Conservation (phyloP, 2,113 vertebrate genomes). For the Pseudorhombus dupliciocellatus region DNA sequence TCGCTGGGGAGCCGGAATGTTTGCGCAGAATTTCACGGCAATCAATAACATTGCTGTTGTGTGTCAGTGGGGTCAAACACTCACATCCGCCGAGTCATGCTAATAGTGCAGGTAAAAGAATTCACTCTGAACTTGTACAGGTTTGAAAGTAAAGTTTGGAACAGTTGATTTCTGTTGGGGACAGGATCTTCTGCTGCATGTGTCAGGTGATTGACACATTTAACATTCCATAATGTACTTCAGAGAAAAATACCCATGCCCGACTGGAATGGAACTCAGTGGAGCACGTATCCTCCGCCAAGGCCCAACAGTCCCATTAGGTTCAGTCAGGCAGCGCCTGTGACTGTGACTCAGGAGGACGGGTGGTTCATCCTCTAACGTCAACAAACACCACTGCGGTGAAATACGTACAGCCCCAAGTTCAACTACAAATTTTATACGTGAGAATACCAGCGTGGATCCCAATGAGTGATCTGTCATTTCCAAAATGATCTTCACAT, state of each 20-base stretch:
- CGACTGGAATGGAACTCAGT: no score
- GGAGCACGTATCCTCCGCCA: no score
- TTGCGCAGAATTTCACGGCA: not conserved
- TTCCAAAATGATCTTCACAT: constrained; percentile 1
- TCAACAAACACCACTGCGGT: no score
- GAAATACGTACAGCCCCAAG: no score
- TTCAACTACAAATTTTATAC: no score
- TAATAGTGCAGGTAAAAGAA: not conserved
- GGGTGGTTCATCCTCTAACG: no score
- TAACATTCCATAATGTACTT: not conserved
- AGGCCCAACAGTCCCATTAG: no score
- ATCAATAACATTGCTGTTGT: not conserved
- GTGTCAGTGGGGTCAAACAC: not conserved
- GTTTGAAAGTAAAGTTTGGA: not conserved
- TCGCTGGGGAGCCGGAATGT: not conserved
- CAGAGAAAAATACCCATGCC: no score
- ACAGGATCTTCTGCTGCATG: not conserved
- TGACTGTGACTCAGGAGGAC: no score
- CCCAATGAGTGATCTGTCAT: not conserved
- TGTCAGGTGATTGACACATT: not conserved
- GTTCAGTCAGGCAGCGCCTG: no score
- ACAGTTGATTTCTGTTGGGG: not conserved
- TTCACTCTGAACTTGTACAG: not conserved
- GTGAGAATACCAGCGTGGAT: not conserved
- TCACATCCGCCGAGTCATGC: not conserved